Percentiles rank a stretch among this genome's conserved stretches.
These are phyloP conservation scores for Ascidia mentula DNA, from an alignment of 23 tunicate genomes.

Conservation along the genomic window DNA sequence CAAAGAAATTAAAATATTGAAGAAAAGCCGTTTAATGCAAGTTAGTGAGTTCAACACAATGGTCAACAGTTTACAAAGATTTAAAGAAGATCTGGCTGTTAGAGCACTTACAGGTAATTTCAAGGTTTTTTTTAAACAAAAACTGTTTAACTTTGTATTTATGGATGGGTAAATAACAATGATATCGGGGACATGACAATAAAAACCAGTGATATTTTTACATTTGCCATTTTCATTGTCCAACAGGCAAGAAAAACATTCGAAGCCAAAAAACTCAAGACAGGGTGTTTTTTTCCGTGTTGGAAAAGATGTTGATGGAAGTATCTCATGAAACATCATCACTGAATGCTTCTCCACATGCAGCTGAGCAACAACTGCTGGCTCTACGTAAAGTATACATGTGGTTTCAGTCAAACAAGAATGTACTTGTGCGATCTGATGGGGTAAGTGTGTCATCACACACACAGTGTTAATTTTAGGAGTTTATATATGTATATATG, in stretches of 20 bases:
- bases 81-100: constrained; percentile 57
- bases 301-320: constrained; percentile 64
- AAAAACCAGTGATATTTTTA: too few relatives aligned
- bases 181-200: too few relatives aligned
- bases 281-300: constrained; percentile 52
- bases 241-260: constrained; percentile 55
- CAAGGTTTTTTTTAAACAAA: neutral
- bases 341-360: neutral
- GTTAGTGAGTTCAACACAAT: constrained; percentile 48
- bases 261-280: constrained; percentile 52
- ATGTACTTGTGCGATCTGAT: constrained; percentile 53
- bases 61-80: constrained; percentile 55
- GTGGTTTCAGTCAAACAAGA: constrained; percentile 62
- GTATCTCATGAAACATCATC: constrained; percentile 14
- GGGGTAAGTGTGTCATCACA: constrained; percentile 55
- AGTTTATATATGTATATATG: too few relatives aligned
- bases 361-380: constrained; percentile 63
- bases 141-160: too few relatives aligned
- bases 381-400: constrained; percentile 47
- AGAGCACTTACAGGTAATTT: constrained; percentile 40
- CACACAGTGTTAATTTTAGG: too few relatives aligned
- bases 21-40: constrained; percentile 44
- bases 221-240: too few relatives aligned
- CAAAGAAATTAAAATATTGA: constrained; percentile 40
- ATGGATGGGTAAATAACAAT: too few relatives aligned